Evolutionary conservation across 1,140 invertebrate species (phyloP).

Genomic region (Drosophila grimshawi): DNA sequence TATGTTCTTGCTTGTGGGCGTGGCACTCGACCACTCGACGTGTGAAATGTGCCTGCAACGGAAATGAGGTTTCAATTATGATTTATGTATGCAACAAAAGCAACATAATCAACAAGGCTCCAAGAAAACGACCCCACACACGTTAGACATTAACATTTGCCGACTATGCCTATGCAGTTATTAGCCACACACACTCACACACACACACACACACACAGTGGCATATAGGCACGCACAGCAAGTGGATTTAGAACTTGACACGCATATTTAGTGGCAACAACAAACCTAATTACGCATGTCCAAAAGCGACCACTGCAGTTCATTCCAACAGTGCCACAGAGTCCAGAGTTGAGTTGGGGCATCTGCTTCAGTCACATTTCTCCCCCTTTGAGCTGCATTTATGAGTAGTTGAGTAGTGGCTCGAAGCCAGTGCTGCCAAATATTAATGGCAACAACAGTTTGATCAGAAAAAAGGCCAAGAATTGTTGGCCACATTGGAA

Average conservation of each 20-base stretch:
- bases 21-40: neutral
- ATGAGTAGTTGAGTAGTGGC: slow-evolving; percentile 6
- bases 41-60: slow-evolving; percentile 75
- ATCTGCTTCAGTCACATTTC: neutral
- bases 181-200: slow-evolving; percentile 19
- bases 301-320: slow-evolving; percentile 59
- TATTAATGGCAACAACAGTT: neutral
- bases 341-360: slow-evolving; percentile 2
- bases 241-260: slow-evolving; percentile 67
- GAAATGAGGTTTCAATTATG: slow-evolving; percentile 80
- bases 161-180: slow-evolving; percentile 41
- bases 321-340: neutral
- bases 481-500: no score
- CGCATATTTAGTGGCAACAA: slow-evolving; percentile 79
- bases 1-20: slow-evolving; percentile 34
- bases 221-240: slow-evolving; percentile 1
- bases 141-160: slow-evolving; percentile 65
- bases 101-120: slow-evolving; percentile 31
- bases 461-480: no score
- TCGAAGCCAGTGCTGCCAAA: neutral
- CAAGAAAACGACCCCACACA: slow-evolving; percentile 35
- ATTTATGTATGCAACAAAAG: slow-evolving; percentile 50
- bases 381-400: slow-evolving; percentile 2
- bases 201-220: slow-evolving; percentile 7
- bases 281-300: slow-evolving; percentile 81